phyloP scores from a whole-genome alignment of 2,888 invertebrate genomes.

The Nezara viridula region DNA sequence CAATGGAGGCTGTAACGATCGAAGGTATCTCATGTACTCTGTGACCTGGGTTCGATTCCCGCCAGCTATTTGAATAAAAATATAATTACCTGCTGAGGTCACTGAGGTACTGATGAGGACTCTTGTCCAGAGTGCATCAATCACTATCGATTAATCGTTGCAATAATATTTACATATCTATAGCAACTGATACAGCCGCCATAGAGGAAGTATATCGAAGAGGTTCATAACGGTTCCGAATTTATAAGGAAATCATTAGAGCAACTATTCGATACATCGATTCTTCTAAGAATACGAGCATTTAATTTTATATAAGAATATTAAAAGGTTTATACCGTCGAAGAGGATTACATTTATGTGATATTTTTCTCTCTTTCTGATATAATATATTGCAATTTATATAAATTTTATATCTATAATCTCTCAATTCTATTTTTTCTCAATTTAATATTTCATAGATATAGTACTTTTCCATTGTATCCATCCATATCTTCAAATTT shows the following conservation, averaged over 20 bases:
- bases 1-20: neutral
- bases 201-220: neutral
- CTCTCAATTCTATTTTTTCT: too few species aligned
- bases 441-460: too few species aligned
- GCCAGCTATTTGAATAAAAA: neutral
- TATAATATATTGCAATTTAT: too few species aligned
- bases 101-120: neutral
- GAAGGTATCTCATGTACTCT: neutral
- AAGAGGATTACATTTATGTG: too few species aligned
- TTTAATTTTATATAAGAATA: too few species aligned
- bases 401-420: too few species aligned
- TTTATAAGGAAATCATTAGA: neutral
- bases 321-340: too few species aligned
- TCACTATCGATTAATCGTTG: neutral
- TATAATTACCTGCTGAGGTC: neutral
- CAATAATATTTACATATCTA: conserved; percentile 26
- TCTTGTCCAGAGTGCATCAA: conserved; percentile 3
- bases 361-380: too few species aligned
- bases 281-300: too few species aligned
- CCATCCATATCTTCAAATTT: too few species aligned
- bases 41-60: neutral
- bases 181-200: neutral
- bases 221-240: neutral
- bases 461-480: too few species aligned
- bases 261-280: neutral